phyloP scores from a whole-genome alignment of 2,113 vertebrate genomes.

The Pteruthius melanotis region DNA sequence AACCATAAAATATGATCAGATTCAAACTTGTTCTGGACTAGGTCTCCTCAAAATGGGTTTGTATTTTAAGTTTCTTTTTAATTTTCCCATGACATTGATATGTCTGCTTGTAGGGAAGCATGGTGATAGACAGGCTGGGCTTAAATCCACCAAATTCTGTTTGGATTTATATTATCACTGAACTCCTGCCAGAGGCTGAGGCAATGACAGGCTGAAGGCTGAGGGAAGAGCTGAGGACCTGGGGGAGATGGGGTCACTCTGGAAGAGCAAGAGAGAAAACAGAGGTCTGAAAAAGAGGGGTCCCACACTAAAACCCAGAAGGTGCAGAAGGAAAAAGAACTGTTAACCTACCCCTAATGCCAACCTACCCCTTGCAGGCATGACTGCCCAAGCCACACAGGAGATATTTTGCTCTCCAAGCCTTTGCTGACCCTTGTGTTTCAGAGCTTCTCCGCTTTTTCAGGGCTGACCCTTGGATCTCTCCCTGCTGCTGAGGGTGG shows the following conservation, averaged over 20 bases:
- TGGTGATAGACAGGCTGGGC: not conserved
- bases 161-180: not conserved
- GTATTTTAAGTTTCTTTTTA: not conserved
- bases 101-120: not conserved
- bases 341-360: not conserved
- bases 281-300: not conserved
- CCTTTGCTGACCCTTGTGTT: not conserved
- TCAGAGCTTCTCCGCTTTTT: not conserved
- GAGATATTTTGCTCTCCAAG: not conserved
- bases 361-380: not conserved
- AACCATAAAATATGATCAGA: not conserved
- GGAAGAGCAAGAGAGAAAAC: not conserved
- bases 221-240: not conserved
- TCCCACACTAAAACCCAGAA: not conserved
- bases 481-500: not conserved
- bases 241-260: not conserved
- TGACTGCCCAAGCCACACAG: not conserved
- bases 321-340: not conserved
- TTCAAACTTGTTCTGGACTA: not conserved
- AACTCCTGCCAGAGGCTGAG: not conserved
- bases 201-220: not conserved
- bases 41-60: not conserved
- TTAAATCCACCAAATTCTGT: not conserved
- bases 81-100: not conserved
- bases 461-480: not conserved